Evolutionary conservation across 2,888 invertebrate species (phyloP).

Genomic region (Drosophila meridionalis): DNA sequence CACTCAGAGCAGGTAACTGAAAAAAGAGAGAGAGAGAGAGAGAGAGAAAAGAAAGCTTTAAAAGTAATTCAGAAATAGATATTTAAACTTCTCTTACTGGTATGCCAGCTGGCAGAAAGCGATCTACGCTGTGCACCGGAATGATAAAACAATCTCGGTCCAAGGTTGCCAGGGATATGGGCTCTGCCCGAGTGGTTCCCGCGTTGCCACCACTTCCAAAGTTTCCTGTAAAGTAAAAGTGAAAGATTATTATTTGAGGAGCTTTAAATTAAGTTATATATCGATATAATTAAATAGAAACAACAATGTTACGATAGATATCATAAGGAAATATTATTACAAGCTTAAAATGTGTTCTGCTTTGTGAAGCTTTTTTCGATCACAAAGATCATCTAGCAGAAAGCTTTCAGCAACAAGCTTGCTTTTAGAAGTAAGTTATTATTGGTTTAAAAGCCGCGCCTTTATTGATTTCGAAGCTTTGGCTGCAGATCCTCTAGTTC

Average conservation of each 20-base stretch:
- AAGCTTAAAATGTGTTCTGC: slow-evolving; percentile 16
- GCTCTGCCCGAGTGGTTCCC: slow-evolving; percentile 86
- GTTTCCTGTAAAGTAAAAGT: slow-evolving; percentile 75
- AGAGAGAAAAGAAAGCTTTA: neutral
- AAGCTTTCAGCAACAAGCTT: neutral
- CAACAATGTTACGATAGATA: slow-evolving; percentile 5
- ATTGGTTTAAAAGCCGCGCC: neutral
- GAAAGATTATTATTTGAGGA: slow-evolving; percentile 7
- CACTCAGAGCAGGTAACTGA: slow-evolving; percentile 88
- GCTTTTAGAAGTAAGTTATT: neutral
- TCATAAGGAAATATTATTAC: slow-evolving; percentile 7
- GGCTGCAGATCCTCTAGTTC: slow-evolving; percentile 8
- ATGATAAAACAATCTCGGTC: slow-evolving; percentile 97
- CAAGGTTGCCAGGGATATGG: slow-evolving; percentile 92
- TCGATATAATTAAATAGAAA: slow-evolving; percentile 1
- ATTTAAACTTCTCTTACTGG: slow-evolving; percentile 87
- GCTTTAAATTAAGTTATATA: neutral
- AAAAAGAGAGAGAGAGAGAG: neutral
- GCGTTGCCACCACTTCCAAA: slow-evolving; percentile 67
- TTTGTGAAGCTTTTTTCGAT: slow-evolving; percentile 25
- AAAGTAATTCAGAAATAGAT: neutral
- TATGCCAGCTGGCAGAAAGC: slow-evolving; percentile 95
- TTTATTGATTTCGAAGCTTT: slow-evolving; percentile 20
- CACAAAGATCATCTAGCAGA: neutral
- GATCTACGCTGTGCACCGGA: slow-evolving; percentile 94